These are phyloP conservation scores for Phrynocephalus versicolor DNA, from an alignment of 2,113 vertebrate species.

Conservation along the genomic window DNA sequence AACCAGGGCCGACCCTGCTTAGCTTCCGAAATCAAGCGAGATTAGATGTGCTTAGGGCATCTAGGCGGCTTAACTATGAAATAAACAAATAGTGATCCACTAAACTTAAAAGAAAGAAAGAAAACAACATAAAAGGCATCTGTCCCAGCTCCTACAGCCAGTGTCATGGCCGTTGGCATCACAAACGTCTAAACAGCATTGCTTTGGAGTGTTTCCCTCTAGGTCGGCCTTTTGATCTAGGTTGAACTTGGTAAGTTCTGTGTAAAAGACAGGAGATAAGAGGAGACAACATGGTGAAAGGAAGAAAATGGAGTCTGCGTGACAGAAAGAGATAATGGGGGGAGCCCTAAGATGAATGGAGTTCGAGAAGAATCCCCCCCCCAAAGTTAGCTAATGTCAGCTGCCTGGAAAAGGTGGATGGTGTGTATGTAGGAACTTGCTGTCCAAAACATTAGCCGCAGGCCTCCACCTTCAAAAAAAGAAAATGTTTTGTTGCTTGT, in stretches of 20 bases:
- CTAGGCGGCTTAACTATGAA: too few species aligned
- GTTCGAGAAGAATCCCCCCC: too few species aligned
- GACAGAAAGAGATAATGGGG: background rate
- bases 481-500: background rate
- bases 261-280: background rate
- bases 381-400: background rate
- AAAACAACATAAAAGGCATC: too few species aligned
- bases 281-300: background rate
- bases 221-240: background rate
- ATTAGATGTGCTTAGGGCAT: too few species aligned
- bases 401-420: background rate
- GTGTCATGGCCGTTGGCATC: background rate
- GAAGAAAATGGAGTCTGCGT: background rate
- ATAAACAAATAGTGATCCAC: too few species aligned
- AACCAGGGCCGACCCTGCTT: too few species aligned
- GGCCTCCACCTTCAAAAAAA: slow-evolving; percentile 5
- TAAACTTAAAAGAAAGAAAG: too few species aligned
- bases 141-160: background rate
- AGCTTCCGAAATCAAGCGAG: too few species aligned
- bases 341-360: too few species aligned
- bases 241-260: background rate
- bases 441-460: background rate
- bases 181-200: background rate
- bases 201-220: background rate
- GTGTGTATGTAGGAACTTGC: background rate